Percentiles rank a stretch among this genome's conserved stretches.
These are phyloP conservation scores for Orycteropus afer DNA, from an alignment of 2,113 vertebrate genomes.

Conservation along the genomic window DNA sequence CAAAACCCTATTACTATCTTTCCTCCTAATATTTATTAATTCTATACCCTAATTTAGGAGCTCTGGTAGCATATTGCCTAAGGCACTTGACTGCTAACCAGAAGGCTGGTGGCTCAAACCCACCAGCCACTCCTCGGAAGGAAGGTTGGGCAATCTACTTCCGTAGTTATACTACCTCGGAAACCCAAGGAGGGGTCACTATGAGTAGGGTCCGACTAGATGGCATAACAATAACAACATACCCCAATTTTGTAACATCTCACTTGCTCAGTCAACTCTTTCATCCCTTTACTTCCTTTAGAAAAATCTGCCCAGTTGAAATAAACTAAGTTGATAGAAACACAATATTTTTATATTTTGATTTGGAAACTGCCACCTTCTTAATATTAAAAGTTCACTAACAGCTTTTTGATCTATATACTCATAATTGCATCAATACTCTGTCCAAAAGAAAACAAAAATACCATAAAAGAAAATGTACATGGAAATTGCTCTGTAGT, in stretches of 20 bases:
- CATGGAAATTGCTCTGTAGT: neutral
- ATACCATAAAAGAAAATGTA: neutral
- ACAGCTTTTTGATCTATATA: neutral
- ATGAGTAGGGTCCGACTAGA: no score
- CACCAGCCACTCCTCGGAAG: no score
- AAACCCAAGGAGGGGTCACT: no score
- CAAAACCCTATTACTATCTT: neutral
- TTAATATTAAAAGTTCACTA: neutral
- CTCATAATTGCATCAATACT: neutral
- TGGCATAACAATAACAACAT: no score
- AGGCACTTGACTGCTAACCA: no score
- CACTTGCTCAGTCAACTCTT: neutral
- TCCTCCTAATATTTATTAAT: neutral
- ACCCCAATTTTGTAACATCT: neutral
- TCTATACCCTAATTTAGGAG: no score
- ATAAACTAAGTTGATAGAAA: constrained; percentile 17
- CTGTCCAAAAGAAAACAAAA: constrained; percentile 24
- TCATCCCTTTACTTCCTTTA: neutral
- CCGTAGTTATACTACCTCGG: no score
- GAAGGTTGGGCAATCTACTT: no score
- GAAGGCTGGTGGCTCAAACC: no score
- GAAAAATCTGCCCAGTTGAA: constrained; percentile 6
- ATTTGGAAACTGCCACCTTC: neutral
- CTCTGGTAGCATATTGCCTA: no score
- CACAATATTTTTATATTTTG: neutral